Evolutionary conservation across 2,888 invertebrate genomes (phyloP), one percentile per base, ranked within the genome.

Genomic region (Drosophila rellima): DNA sequence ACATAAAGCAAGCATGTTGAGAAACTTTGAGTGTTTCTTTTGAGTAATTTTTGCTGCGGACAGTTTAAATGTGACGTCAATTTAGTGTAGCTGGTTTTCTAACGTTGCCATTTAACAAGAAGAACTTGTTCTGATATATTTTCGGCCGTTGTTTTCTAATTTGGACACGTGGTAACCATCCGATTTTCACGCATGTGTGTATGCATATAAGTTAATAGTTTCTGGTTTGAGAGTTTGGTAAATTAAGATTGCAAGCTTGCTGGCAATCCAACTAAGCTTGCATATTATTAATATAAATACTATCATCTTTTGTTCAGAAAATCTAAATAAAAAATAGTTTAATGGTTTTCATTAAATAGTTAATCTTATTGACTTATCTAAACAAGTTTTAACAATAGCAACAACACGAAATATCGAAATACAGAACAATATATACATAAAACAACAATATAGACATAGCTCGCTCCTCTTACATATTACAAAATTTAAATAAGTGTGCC

Each of bases 71-170:
- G 52, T 57, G 44, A 40, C 18, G 48, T 15, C 18, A 39, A 44
- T 15, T 56, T 61, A n/a, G 39, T n/a, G 23, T 29, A 47, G 42
- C 55, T 51, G 59, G 45, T 62, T 70, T 33, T 56, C 18, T 31
- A 33, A 20, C 1, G 18, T 26, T 51, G 23, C 26, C 17, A 11
- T 45, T 20, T 33, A 39, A 40, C 45, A 11, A 23, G 39, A 18
- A 18, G 3, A 75, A 77, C 74, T 63, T n/a, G 77, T 77, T 75
- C 54, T 37, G 0, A 15, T 10, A 42, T 10, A 37, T 20, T 37
- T 62, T 72, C 18, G 26, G 13, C 13, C 8, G 29, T 15, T 35
- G 13, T 26, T 20, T 37, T 47, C 6, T 17, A 37, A 47, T 45
- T 29, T 35, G 8, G 17, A 13, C 37, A 47, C 62, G 52, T 47